phyloP scores from a whole-genome alignment of 2,888 invertebrate species.

The Tribolium freemani region DNA sequence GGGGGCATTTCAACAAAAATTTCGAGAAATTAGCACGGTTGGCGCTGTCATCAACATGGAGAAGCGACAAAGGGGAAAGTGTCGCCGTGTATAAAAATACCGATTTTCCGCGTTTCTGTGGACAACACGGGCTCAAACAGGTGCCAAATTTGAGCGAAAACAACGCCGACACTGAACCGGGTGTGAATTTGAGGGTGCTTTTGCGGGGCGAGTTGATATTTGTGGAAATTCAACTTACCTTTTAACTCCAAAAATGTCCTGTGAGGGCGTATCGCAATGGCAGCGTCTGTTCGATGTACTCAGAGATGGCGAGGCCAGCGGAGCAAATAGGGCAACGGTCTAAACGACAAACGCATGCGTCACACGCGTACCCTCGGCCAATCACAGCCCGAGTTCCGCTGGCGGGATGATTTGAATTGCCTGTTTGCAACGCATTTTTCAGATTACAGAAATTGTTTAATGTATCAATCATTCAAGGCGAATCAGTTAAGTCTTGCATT shows the following conservation, averaged over 20 bases:
- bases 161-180: background rate
- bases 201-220: background rate
- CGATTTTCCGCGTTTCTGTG: slow-evolving; percentile 40
- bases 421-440: too few relatives aligned
- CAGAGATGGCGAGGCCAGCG: slow-evolving; percentile 70
- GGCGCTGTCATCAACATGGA: slow-evolving; percentile 78
- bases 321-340: slow-evolving; percentile 37
- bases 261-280: slow-evolving; percentile 73
- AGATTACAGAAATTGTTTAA: too few relatives aligned
- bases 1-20: slow-evolving; percentile 79
- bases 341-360: slow-evolving; percentile 2
- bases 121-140: background rate
- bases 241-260: slow-evolving; percentile 71
- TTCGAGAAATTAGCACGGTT: slow-evolving; percentile 78
- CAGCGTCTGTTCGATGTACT: slow-evolving; percentile 65
- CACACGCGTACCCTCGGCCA: background rate
- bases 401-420: slow-evolving; percentile 1
- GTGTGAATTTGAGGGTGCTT: slow-evolving; percentile 10
- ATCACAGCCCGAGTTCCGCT: background rate
- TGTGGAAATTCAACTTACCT: slow-evolving; percentile 57
- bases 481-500: too few relatives aligned
- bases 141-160: slow-evolving; percentile 4
- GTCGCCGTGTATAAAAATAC: slow-evolving; percentile 53
- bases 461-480: too few relatives aligned
- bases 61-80: slow-evolving; percentile 54